phyloP scores from a whole-genome alignment of 1,140 invertebrate genomes.

The Archegozetes longisetosus region DNA sequence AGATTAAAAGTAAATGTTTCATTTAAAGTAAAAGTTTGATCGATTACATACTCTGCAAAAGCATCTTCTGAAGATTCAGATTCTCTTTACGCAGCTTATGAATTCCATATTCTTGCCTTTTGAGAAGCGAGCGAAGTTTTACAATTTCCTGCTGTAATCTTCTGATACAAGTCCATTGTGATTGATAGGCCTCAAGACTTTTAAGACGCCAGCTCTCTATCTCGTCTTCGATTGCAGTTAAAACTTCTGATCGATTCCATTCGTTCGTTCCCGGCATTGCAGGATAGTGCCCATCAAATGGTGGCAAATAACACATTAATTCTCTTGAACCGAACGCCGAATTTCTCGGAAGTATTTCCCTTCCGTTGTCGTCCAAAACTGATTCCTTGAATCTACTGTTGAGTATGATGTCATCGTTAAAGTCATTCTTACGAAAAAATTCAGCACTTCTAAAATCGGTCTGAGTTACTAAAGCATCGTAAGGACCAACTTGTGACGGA shows the following conservation, averaged over 20 bases:
- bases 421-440: constrained; percentile 31
- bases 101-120: neutral
- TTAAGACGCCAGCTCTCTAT: constrained; percentile 29
- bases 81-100: neutral
- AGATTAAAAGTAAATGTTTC: too few species aligned
- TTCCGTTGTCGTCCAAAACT: constrained; percentile 12
- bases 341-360: constrained; percentile 10
- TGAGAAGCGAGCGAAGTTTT: constrained; percentile 26
- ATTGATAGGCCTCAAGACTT: constrained; percentile 28
- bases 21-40: too few species aligned
- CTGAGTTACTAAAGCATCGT: constrained; percentile 32
- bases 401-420: constrained; percentile 31
- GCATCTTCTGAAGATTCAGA: neutral
- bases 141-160: constrained; percentile 28
- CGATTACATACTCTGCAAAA: neutral
- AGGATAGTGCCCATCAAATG: constrained; percentile 27
- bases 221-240: constrained; percentile 25
- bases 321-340: constrained; percentile 26
- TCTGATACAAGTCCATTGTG: constrained; percentile 26
- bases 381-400: constrained; percentile 30
- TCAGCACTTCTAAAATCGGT: constrained; percentile 28
- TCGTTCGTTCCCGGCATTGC: constrained; percentile 15
- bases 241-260: constrained; percentile 19
- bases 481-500: constrained; percentile 29
- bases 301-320: constrained; percentile 31